Percentiles rank a stretch among this genome's conserved stretches.
phyloP scores from a whole-genome alignment of 2,888 invertebrate genomes.

The Diaprepes abbreviatus region DNA sequence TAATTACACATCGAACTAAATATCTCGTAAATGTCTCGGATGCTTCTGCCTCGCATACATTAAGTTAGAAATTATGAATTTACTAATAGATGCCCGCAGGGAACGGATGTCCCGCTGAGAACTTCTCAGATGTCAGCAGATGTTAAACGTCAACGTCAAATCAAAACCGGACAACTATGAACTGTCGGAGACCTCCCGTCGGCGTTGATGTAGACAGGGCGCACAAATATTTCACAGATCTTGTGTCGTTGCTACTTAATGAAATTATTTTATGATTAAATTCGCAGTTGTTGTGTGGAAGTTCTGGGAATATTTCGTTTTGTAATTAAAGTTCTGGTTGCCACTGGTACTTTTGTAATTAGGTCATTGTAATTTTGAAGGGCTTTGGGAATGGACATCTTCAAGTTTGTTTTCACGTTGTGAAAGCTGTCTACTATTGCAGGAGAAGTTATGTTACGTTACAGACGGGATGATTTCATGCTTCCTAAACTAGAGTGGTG shows the following conservation, averaged over 20 bases:
- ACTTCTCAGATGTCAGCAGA: conserved; percentile 57
- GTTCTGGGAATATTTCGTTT: no score
- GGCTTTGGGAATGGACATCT: no score
- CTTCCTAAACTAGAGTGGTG: no score
- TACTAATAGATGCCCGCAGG: conserved; percentile 32
- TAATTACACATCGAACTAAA: conserved; percentile 17
- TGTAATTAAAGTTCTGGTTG: no score
- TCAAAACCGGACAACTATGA: conserved; percentile 54
- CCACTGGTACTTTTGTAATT: no score
- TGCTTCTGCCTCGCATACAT: conserved; percentile 9
- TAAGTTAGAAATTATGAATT: conserved; percentile 28
- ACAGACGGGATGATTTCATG: no score
- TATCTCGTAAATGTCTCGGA: conserved; percentile 11
- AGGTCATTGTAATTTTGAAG: no score
- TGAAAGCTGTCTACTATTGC: no score
- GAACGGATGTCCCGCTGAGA: conserved; percentile 58
- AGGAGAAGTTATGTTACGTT: no score
- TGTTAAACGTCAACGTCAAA: conserved; percentile 60
- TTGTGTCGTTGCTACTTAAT: conserved; percentile 15
- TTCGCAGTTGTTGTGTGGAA: no score
- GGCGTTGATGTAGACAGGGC: conserved; percentile 30
- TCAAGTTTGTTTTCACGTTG: no score
- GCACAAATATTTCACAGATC: conserved; percentile 26
- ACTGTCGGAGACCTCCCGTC: conserved; percentile 52
- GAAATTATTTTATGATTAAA: conserved; percentile 25